A percentile compares a stretch with the other conserved stretches of the same genome.
Evolutionary conservation across 1,140 invertebrate species (phyloP).

Genomic region (Rhynchophorus ferrugineus): DNA sequence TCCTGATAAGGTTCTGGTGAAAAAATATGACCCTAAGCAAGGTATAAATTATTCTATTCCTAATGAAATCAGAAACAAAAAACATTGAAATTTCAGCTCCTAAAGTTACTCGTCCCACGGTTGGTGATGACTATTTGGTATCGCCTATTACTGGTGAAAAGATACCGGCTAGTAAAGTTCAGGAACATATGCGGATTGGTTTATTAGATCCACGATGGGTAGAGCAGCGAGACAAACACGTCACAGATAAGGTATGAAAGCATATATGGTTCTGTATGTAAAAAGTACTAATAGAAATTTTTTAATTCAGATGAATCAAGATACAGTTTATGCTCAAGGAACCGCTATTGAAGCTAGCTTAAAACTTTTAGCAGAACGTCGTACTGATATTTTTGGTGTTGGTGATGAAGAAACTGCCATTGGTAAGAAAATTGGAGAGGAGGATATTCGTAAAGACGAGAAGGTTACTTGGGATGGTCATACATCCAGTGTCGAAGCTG

Average conservation of each 20-base stretch:
- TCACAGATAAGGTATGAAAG: constrained; percentile 57
- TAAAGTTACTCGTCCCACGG: constrained; percentile 50
- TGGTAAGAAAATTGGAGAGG: constrained; percentile 93
- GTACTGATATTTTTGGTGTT: constrained; percentile 99
- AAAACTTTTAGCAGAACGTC: constrained; percentile 91
- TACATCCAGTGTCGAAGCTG: constrained; percentile 87
- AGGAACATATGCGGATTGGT: constrained; percentile 96
- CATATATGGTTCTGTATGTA: not conserved
- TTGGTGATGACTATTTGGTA: constrained; percentile 85
- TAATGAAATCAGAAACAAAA: not conserved
- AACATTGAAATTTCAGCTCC: constrained; percentile 38
- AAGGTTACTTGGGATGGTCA: constrained; percentile 98
- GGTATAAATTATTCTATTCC: constrained; percentile 28
- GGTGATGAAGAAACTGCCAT: constrained; percentile 98
- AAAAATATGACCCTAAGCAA: constrained; percentile 96
- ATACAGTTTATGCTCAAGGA: constrained; percentile 79
- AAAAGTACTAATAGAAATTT: not conserved
- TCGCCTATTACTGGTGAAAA: constrained; percentile 97
- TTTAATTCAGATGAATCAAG: constrained; percentile 55
- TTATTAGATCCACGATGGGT: constrained; percentile 96
- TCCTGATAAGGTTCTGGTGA: constrained; percentile 91
- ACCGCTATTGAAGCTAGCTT: constrained; percentile 92
- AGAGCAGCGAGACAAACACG: constrained; percentile 86
- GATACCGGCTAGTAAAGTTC: constrained; percentile 93
- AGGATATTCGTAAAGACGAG: constrained; percentile 80